These are phyloP conservation scores for Muscicapa striata DNA, from an alignment of 2,797 vertebrate species.

Conservation along the genomic window DNA sequence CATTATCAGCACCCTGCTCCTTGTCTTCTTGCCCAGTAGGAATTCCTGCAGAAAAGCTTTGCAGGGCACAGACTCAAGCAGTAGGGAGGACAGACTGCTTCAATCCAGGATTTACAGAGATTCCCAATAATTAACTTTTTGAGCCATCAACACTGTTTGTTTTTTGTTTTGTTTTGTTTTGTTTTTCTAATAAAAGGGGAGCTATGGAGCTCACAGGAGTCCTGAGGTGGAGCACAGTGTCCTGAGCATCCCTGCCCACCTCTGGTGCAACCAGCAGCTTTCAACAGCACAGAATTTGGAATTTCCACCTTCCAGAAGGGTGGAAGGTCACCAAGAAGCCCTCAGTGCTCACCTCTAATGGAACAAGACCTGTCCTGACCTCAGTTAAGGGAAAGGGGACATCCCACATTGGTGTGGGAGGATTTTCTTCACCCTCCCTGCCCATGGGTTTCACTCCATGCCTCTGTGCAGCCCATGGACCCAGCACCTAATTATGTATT, in stretches of 20 bases:
- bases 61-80: rapidly evolving
- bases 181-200: background rate
- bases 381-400: background rate
- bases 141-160: background rate
- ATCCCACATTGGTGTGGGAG: rapidly evolving
- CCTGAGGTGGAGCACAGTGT: rapidly evolving
- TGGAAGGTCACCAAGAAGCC: background rate
- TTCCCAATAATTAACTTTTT: background rate
- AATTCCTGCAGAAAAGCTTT: background rate
- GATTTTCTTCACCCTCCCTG: background rate
- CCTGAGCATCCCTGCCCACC: rapidly evolving
- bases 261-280: background rate
- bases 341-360: background rate
- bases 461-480: background rate
- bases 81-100: background rate
- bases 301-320: background rate
- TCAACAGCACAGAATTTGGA: background rate
- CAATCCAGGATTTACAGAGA: background rate
- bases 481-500: background rate
- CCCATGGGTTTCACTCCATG: rapidly evolving
- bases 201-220: background rate
- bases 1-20: rapidly evolving
- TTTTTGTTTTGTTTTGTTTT: background rate
- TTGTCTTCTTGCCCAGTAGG: background rate
- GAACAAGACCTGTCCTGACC: background rate